These are phyloP conservation scores for Chloebia gouldiae DNA, from an alignment of 2,113 vertebrate genomes.

Conservation along the genomic window DNA sequence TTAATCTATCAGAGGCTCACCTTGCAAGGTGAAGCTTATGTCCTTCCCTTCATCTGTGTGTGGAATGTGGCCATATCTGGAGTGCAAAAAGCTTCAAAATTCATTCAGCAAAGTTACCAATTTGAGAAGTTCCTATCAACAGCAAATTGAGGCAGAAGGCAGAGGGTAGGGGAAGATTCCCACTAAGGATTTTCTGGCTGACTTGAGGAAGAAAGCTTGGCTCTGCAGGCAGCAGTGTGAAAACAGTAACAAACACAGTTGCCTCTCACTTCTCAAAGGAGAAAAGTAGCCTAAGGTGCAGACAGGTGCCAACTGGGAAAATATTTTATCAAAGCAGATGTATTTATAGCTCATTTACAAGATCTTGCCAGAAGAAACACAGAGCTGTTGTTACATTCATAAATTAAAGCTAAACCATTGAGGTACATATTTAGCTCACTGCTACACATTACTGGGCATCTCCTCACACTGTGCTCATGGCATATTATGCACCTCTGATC, in stretches of 20 bases:
- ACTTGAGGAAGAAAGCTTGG: background rate
- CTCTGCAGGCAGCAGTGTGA: background rate
- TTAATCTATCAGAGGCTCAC: background rate
- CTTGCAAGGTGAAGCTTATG: background rate
- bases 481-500: background rate
- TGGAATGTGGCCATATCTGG: background rate
- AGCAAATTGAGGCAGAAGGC: background rate
- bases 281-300: background rate
- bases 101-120: background rate
- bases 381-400: background rate
- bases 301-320: background rate
- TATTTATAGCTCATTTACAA: background rate
- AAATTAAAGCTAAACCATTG: background rate
- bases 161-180: background rate
- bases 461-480: background rate
- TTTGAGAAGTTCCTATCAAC: background rate
- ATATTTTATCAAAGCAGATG: background rate
- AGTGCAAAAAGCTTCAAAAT: background rate
- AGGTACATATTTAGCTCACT: background rate
- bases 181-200: background rate
- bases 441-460: no score
- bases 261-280: background rate
- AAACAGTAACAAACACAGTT: background rate
- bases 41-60: background rate
- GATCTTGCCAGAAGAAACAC: background rate